Evolutionary conservation across 2,888 invertebrate genomes (phyloP).

Genomic region (Cephalotes varians): DNA sequence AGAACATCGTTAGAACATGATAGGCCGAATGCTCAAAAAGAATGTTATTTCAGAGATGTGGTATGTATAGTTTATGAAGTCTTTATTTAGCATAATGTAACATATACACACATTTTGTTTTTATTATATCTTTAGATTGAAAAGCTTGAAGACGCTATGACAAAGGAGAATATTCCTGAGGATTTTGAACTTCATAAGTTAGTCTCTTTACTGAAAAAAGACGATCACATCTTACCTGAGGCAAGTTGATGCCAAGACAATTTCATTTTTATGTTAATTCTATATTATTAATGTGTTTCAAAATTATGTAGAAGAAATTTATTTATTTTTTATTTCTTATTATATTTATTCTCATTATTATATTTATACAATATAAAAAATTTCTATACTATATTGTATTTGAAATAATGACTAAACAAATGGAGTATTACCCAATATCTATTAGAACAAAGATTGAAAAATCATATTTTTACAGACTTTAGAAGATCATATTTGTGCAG

Average conservation of each 20-base stretch:
- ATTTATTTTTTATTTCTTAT: not conserved
- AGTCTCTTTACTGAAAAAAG: not conserved
- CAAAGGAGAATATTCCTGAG: not conserved
- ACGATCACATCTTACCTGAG: not conserved
- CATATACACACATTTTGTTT: not conserved
- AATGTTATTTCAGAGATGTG: constrained; percentile 43
- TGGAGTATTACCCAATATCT: not conserved
- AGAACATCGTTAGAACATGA: constrained; percentile 86
- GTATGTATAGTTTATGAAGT: constrained; percentile 45
- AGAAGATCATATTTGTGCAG: not conserved
- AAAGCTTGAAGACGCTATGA: not conserved
- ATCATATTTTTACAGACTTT: not conserved
- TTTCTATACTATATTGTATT: not conserved
- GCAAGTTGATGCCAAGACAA: constrained; percentile 1
- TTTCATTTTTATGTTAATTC: not conserved
- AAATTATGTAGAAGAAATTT: not conserved
- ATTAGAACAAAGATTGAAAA: not conserved
- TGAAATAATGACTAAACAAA: not conserved
- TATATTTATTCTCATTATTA: too few relatives aligned
- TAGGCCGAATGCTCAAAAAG: fast-evolving
- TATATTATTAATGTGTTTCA: not conserved
- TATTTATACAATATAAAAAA: not conserved
- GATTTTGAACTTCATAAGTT: constrained; percentile 35
- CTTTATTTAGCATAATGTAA: not conserved
- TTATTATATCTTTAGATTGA: constrained; percentile 16